phyloP scores from a whole-genome alignment of 2,797 vertebrate genomes.

The Novumbra hubbsi region DNA sequence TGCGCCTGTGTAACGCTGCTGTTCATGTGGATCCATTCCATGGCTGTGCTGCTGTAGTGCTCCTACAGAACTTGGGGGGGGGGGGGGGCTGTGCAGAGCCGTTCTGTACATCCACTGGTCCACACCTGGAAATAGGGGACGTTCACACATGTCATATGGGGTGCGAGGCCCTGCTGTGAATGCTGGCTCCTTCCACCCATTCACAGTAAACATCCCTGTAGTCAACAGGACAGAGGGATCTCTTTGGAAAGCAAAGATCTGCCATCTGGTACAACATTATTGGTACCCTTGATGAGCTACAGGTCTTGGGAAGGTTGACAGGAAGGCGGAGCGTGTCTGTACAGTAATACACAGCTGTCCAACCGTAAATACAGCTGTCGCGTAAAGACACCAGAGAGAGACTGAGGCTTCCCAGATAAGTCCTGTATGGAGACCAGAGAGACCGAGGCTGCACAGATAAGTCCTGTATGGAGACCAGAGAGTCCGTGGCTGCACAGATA shows the following conservation, averaged over 20 bases:
- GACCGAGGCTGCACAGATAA: no score
- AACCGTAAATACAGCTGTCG: no score
- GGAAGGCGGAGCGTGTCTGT: background rate
- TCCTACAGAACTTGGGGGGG: background rate
- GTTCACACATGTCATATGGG: background rate
- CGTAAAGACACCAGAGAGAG: no score
- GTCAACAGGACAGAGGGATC: background rate
- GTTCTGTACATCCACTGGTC: background rate
- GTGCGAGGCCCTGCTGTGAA: background rate
- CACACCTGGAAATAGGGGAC: background rate
- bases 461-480: no score
- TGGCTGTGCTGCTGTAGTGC: background rate
- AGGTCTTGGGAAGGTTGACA: background rate
- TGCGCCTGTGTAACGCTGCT: constrained; percentile 9
- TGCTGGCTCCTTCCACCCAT: background rate
- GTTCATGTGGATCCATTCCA: constrained; percentile 28
- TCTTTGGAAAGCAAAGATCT: background rate
- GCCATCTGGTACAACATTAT: no score
- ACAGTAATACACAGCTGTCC: no score
- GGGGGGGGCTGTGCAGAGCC: background rate
- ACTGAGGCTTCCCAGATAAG: no score
- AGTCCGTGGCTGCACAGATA: no score
- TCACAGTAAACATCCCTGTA: background rate
- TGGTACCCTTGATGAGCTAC: no score
- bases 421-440: no score